phyloP scores from a whole-genome alignment of 2,888 invertebrate species.

The Crocallis elinguaria region DNA sequence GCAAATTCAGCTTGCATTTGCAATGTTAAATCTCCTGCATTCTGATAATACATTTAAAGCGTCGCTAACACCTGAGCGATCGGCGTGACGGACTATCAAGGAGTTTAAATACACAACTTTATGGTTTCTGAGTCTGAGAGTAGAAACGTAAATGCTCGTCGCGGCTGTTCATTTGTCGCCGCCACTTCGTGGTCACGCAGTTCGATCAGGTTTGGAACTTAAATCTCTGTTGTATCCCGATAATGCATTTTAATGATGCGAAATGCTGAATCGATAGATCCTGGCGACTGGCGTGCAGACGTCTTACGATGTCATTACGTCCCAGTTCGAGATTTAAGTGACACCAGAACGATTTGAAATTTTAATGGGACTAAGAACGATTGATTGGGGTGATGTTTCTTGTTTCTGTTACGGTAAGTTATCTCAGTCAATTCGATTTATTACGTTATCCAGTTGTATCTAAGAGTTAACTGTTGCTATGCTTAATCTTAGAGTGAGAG shows the following conservation, averaged over 20 bases:
- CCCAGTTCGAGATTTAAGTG: conserved; percentile 60
- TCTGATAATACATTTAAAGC: conserved; percentile 80
- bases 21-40: conserved; percentile 80
- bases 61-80: conserved; percentile 7
- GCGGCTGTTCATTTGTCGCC: too few relatives aligned
- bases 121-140: too few relatives aligned
- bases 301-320: conserved; percentile 59
- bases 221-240: conserved; percentile 64
- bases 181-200: neutral
- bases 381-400: conserved; percentile 23
- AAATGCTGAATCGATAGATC: conserved; percentile 73
- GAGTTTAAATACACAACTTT: too few relatives aligned
- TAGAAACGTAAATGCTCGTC: too few relatives aligned
- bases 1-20: conserved; percentile 77
- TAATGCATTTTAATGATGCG: conserved; percentile 85
- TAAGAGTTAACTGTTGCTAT: neutral
- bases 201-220: conserved; percentile 1
- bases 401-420: conserved; percentile 10
- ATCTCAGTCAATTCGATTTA: neutral
- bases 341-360: conserved; percentile 61
- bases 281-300: conserved; percentile 37
- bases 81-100: too few relatives aligned
- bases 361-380: conserved; percentile 35
- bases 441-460: neutral
- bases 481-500: too few relatives aligned